phyloP scores from a whole-genome alignment of 2,888 invertebrate species.

The Drosophila phalerata region DNA sequence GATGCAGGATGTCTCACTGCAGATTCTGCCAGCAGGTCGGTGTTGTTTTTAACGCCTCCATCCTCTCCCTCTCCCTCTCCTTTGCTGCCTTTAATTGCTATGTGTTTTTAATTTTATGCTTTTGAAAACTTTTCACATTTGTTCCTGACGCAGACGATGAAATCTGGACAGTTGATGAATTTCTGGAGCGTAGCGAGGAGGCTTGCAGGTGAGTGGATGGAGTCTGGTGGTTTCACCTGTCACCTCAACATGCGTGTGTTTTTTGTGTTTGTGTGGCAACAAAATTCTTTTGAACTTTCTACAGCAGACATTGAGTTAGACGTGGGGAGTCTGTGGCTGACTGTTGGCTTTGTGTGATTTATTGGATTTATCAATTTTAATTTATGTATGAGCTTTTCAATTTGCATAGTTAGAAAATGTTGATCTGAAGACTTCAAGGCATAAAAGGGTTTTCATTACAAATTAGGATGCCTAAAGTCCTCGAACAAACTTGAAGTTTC shows the following conservation, averaged over 20 bases:
- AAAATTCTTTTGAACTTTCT: conserved; percentile 67
- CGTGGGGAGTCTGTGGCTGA: conserved; percentile 29
- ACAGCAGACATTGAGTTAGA: conserved; percentile 10
- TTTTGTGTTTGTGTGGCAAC: conserved; percentile 51
- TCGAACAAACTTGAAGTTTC: background rate
- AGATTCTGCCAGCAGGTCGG: conserved; percentile 90
- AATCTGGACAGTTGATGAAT: conserved; percentile 95
- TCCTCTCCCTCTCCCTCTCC: background rate
- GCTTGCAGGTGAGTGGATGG: conserved; percentile 88
- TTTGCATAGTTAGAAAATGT: conserved; percentile 45
- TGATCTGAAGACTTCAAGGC: conserved; percentile 4
- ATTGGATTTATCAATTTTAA: conserved; percentile 66
- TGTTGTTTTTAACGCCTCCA: background rate
- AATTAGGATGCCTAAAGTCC: background rate
- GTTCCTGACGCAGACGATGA: conserved; percentile 87
- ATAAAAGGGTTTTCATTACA: conserved; percentile 9
- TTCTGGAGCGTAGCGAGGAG: conserved; percentile 93
- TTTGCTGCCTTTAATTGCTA: conserved; percentile 37
- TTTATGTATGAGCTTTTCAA: conserved; percentile 55
- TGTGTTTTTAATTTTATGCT: conserved; percentile 48
- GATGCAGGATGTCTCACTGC: conserved; percentile 94
- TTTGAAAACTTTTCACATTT: conserved; percentile 72
- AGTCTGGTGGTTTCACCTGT: conserved; percentile 24
- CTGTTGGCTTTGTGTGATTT: conserved; percentile 61
- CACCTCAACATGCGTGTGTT: conserved; percentile 42